Percentiles rank a stretch among this genome's conserved stretches.
These are phyloP conservation scores for Drosophila elegans DNA, from an alignment of 1,140 invertebrate genomes.

Conservation along the genomic window DNA sequence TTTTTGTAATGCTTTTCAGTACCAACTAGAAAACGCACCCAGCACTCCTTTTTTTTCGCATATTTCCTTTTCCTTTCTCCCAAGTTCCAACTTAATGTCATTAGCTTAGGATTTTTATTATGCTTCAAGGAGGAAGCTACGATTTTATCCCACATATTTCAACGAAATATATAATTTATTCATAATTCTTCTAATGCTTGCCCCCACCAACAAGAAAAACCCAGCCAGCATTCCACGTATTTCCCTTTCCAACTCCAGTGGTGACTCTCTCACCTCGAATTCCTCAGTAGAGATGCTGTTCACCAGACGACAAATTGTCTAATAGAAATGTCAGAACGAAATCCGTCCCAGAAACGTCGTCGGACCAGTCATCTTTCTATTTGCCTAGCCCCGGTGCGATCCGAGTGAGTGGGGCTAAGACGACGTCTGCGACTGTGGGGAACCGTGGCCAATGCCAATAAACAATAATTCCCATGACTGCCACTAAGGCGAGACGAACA, in stretches of 20 bases:
- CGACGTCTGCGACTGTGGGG: constrained; percentile 52
- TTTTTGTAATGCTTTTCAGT: too few species aligned
- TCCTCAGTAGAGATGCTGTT: constrained; percentile 13
- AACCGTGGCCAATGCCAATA: constrained; percentile 78
- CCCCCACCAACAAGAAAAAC: background rate
- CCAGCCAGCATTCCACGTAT: constrained; percentile 2
- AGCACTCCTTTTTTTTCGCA: constrained; percentile 16
- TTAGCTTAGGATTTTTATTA: too few species aligned
- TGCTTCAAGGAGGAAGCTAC: too few species aligned
- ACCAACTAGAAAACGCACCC: background rate
- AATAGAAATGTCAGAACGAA: constrained; percentile 58
- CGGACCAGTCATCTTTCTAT: constrained; percentile 48
- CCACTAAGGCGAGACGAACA: constrained; percentile 73
- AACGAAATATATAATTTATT: too few species aligned
- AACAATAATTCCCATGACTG: constrained; percentile 84
- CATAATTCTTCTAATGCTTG: too few species aligned
- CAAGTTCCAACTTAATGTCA: too few species aligned
- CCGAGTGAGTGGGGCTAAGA: constrained; percentile 36
- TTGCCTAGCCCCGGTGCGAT: constrained; percentile 33
- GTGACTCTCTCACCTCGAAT: constrained; percentile 38
- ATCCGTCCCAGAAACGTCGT: constrained; percentile 53
- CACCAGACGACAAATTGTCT: constrained; percentile 34
- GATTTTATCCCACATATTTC: too few species aligned
- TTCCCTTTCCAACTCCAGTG: background rate
- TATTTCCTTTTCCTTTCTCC: background rate